Evolutionary conservation across 2,113 vertebrate species (phyloP).

Genomic region (Psittacula cyanocephala): DNA sequence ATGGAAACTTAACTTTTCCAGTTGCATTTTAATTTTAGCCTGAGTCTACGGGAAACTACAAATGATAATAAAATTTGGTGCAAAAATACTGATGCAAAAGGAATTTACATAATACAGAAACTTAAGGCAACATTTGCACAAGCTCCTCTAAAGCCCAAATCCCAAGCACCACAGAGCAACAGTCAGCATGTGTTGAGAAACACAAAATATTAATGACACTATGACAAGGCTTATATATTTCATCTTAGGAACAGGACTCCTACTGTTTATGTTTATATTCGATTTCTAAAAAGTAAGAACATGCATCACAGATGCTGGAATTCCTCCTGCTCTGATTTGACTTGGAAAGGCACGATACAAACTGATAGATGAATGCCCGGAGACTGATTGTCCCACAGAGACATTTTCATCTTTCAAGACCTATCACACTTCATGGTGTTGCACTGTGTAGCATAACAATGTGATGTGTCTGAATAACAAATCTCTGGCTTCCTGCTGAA

Average conservation of each 20-base stretch:
- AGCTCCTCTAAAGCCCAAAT: not conserved
- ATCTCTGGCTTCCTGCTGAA: constrained; percentile 21
- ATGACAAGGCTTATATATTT: constrained; percentile 6
- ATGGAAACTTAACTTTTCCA: not conserved
- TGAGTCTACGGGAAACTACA: not conserved
- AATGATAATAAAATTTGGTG: not conserved
- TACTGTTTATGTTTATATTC: constrained; percentile 4
- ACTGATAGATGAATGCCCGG: constrained; percentile 4
- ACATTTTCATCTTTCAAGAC: constrained; percentile 43
- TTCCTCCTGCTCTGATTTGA: constrained; percentile 34
- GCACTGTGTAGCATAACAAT: constrained; percentile 12
- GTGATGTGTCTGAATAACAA: constrained; percentile 36
- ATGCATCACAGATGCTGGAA: not conserved
- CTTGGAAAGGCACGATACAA: not conserved
- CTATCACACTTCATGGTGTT: not conserved
- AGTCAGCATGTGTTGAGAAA: constrained; percentile 8
- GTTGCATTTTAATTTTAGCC: not conserved
- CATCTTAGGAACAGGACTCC: constrained; percentile 20
- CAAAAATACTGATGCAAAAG: not conserved
- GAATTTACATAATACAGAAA: not conserved
- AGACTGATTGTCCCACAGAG: constrained; percentile 29
- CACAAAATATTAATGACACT: constrained; percentile 28
- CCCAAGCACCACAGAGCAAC: not conserved
- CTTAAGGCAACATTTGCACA: not conserved
- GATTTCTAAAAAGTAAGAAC: constrained; percentile 9